Percentiles rank a stretch among this genome's conserved stretches.
These are phyloP conservation scores for Actenoides hombroni DNA, from an alignment of 2,113 vertebrate species.

Conservation along the genomic window DNA sequence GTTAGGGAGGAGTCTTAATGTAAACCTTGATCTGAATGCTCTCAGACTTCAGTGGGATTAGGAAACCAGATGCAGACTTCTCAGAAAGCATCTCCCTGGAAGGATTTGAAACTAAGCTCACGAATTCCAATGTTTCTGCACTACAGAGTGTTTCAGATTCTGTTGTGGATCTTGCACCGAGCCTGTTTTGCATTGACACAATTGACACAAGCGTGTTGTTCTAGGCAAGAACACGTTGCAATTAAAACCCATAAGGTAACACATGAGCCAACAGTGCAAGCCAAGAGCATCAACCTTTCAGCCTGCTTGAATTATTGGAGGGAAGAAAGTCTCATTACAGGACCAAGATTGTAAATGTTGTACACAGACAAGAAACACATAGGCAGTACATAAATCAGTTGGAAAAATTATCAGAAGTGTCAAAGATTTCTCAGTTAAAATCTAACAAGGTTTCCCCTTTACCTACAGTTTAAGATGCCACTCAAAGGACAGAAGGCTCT, in stretches of 20 bases:
- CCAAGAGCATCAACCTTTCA: background rate
- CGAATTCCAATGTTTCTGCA: background rate
- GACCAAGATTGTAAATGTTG: background rate
- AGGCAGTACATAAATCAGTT: background rate
- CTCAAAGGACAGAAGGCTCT: background rate
- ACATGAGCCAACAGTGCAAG: background rate
- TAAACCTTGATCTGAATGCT: background rate
- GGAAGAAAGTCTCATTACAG: background rate
- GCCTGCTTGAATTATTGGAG: background rate
- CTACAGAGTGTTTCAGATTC: background rate
- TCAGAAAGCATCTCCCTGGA: constrained; percentile 2
- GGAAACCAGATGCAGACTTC: constrained; percentile 21
- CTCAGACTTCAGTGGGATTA: constrained; percentile 5
- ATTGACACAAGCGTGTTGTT: background rate
- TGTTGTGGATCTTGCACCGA: background rate
- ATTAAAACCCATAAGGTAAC: background rate
- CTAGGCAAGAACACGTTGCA: background rate
- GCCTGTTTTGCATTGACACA: constrained; percentile 4
- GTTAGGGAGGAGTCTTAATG: background rate
- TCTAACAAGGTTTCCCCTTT: background rate
- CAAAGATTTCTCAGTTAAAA: background rate
- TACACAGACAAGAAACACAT: background rate
- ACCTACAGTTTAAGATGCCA: background rate
- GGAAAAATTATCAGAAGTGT: background rate
- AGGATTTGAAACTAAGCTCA: background rate